phyloP scores from a whole-genome alignment of 2,797 vertebrate genomes.

The Vireo griseus region DNA sequence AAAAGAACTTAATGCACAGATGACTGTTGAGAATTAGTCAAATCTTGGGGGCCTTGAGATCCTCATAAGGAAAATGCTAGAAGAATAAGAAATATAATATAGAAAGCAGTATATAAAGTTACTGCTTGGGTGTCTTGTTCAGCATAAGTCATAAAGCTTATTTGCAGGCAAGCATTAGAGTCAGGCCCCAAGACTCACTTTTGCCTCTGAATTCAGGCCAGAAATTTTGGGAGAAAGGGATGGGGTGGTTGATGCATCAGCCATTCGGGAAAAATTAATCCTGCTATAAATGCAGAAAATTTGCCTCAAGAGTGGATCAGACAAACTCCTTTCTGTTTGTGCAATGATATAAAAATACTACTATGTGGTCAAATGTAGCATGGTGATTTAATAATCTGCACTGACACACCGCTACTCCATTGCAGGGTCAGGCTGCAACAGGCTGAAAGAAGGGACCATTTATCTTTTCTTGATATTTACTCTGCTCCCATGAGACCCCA shows the following conservation, averaged over 20 bases:
- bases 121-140: not conserved
- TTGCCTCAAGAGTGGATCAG: not conserved
- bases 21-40: not conserved
- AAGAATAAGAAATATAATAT: not conserved
- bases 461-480: not conserved
- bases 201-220: not conserved
- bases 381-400: not conserved
- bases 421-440: not conserved
- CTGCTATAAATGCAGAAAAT: not conserved
- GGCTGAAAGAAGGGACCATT: not conserved
- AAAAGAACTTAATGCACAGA: not conserved
- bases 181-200: not conserved
- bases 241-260: not conserved
- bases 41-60: not conserved
- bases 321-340: not conserved
- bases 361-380: not conserved
- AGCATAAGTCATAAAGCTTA: not conserved
- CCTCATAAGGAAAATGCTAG: not conserved
- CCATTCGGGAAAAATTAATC: not conserved
- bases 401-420: rapidly evolving
- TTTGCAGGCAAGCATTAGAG: not conserved
- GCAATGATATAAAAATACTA: not conserved
- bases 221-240: not conserved
- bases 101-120: not conserved
- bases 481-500: not conserved